Evolutionary conservation across 2,888 invertebrate species (phyloP), one percentile per base, ranked within the genome.

Genomic region (Merodon equestris): DNA sequence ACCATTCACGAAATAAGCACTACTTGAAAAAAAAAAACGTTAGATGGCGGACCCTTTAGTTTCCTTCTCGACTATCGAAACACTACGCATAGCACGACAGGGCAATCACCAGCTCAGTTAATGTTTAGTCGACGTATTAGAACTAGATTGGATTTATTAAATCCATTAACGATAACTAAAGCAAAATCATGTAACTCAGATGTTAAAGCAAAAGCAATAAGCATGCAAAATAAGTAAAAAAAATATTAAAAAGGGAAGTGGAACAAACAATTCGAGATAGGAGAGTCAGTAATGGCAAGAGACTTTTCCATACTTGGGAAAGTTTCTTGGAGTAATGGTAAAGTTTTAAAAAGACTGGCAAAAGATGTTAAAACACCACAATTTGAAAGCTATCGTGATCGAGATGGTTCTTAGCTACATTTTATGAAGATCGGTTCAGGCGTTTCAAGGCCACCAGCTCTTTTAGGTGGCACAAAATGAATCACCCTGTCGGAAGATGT

Each of bases 31-130:
- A n/a, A n/a, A n/a, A n/a, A n/a, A n/a, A n/a, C n/a, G n/a, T n/a
- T n/a, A n/a, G n/a, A n/a, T n/a, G n/a, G n/a, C n/a, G n/a, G n/a
- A n/a, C n/a, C n/a, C n/a, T n/a, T n/a, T n/a, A 38, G 10, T 1
- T 58, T 47, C 38, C 34, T 48, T 15, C 15, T 47, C 10, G 60
- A 48, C 40, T 60, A 60, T 12, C 18, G 48, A n/a, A 60, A 60
- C 5, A 17, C 18, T 1, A 48, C 48, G 47, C 48, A 60, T 36
- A 17, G 19, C 36, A 60, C 60, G 17, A 48, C 48, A 9, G 60
- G 42, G 15, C 45, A 44, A 10, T 14, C 60, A 12, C 48, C 50
- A 19, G 50, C 50, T 3, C 18, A 60, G 19, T 38, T 60, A 60
- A 18, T 60, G 1, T 60, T 60, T 50, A 9, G 13, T 5, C 36